phyloP scores from a whole-genome alignment of 1,140 invertebrate genomes.

The Rhysida immarginata region DNA sequence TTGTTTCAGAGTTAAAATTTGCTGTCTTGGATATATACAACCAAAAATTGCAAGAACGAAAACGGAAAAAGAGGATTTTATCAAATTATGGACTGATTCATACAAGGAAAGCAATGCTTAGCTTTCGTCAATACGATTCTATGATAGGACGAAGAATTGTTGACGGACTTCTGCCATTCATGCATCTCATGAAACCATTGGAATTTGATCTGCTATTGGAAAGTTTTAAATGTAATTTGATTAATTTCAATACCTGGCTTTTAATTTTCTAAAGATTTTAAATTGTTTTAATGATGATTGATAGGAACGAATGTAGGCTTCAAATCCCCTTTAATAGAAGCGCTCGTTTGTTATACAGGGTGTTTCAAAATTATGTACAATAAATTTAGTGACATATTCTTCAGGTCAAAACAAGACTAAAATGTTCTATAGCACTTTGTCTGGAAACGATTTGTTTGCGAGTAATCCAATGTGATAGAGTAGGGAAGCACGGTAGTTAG shows the following conservation, averaged over 20 bases:
- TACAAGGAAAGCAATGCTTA: conserved; percentile 34
- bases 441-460: no score
- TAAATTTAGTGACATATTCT: no score
- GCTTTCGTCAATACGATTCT: conserved; percentile 46
- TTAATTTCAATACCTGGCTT: no score
- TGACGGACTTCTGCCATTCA: conserved; percentile 49
- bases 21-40: conserved; percentile 52
- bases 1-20: conserved; percentile 41
- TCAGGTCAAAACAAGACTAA: no score
- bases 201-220: conserved; percentile 65
- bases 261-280: background rate
- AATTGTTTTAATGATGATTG: no score
- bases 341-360: no score
- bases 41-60: conserved; percentile 50
- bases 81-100: conserved; percentile 62
- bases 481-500: no score
- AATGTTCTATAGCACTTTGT: no score
- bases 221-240: conserved; percentile 41
- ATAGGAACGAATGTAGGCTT: no score
- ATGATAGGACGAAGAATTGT: conserved; percentile 39
- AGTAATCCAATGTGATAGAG: no score
- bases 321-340: no score
- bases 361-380: no score
- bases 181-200: conserved; percentile 52
- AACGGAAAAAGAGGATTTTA: conserved; percentile 51